phyloP scores from a whole-genome alignment of 2,113 vertebrate genomes.

The Phoxinus phoxinus region DNA sequence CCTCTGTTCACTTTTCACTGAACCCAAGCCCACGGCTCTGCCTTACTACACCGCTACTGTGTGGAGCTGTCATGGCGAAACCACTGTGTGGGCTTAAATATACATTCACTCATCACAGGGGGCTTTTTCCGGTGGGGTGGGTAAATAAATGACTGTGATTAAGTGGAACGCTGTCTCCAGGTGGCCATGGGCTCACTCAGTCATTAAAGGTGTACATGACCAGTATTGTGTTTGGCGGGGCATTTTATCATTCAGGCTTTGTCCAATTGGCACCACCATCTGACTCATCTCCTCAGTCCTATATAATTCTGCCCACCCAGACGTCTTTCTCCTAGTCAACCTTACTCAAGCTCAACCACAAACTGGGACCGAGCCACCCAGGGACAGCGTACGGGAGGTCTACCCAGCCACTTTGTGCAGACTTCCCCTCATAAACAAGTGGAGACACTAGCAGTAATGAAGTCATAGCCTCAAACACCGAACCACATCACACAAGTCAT shows the following conservation, averaged over 20 bases:
- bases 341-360: not conserved
- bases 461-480: slow-evolving; percentile 7
- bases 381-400: not conserved
- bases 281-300: not conserved
- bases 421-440: slow-evolving; percentile 31
- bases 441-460: slow-evolving; percentile 26
- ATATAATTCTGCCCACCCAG: slow-evolving; percentile 3
- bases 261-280: slow-evolving; percentile 7
- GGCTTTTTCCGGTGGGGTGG: not conserved
- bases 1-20: not conserved
- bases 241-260: slow-evolving; percentile 4
- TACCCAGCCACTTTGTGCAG: not conserved
- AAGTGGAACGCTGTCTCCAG: slow-evolving; percentile 19
- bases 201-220: slow-evolving; percentile 12
- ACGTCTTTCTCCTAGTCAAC: slow-evolving; percentile 7
- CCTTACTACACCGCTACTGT: not conserved
- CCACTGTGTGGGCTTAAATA: slow-evolving; percentile 19
- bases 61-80: not conserved
- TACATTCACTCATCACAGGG: slow-evolving; percentile 22
- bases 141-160: slow-evolving; percentile 44
- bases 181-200: not conserved
- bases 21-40: not conserved
- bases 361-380: slow-evolving; percentile 2
- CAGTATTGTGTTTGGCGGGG: not conserved
- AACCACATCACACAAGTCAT: slow-evolving; percentile 30